Evolutionary conservation across 2,113 vertebrate genomes (phyloP), one percentile per base, ranked within the genome.

Genomic region (Alectura lathami): DNA sequence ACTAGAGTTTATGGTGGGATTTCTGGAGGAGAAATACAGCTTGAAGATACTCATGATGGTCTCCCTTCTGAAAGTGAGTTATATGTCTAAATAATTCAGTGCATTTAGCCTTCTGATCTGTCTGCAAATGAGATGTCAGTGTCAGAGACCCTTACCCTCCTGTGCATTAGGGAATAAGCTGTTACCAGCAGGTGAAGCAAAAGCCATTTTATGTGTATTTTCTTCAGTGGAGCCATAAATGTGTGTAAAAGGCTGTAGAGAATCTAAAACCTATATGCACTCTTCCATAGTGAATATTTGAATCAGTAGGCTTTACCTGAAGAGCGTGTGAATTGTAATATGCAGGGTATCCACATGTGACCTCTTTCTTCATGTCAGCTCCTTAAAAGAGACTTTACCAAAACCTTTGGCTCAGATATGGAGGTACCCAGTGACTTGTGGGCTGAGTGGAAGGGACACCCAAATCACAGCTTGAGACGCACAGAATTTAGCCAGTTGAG

Each of bases 21-120:
- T 92, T 86, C 23, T 80, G 72, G 22, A 88, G n/a, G 29, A 91
- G 45, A 51, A 67, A 34, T 13, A 63, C 86, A 48, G 11, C 45
- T 91, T 74, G 36, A 83, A 5, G 17, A 9, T 67, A 38, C 7
- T 64, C 0, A 0, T 38, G 26, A 32, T 47, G 7, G 32, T 50
- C 42, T 92, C 26, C 26, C 20, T 77, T 80, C 36, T 11, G 42
- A n/a, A n/a, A 32, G 50, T 5, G 3, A n/a, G 11, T 73, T 70
- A 8, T 17, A 36, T 30, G 17, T 53, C 16, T 17, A 60, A 16
- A 16, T 42, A 60, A 84, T 45, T 84, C 6, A 74, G 54, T 22
- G 3, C 62, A 8, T 54, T 40, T 45, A 69, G 5, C 26, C 21
- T 78, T 84, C 42, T 64, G 38, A 47, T 27, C 88, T 86, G 74